These are phyloP conservation scores for Choristoneura fumiferana DNA, from an alignment of 1,140 invertebrate genomes.

Conservation along the genomic window DNA sequence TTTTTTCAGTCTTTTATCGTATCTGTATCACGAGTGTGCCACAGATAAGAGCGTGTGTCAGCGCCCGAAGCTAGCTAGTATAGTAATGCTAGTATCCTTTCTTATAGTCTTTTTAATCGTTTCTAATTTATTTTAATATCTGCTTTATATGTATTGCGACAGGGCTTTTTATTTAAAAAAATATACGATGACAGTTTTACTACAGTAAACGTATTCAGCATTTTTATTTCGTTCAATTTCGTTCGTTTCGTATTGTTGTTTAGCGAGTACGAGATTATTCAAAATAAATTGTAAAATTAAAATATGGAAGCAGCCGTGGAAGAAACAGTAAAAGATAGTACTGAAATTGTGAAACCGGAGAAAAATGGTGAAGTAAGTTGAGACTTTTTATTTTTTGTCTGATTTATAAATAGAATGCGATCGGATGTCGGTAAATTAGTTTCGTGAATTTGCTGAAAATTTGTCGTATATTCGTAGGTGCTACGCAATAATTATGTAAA, in stretches of 20 bases:
- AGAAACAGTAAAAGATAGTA: slow-evolving; percentile 47
- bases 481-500: background rate
- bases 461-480: background rate
- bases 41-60: background rate
- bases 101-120: too few relatives aligned
- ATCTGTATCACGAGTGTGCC: background rate
- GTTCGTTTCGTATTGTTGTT: slow-evolving; percentile 8
- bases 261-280: slow-evolving; percentile 32
- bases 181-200: too few relatives aligned
- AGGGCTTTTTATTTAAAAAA: background rate
- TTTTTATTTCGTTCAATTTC: background rate
- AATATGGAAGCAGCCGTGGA: slow-evolving; percentile 60
- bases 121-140: background rate
- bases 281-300: slow-evolving; percentile 29
- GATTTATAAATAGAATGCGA: slow-evolving; percentile 69
- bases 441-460: background rate
- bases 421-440: slow-evolving; percentile 47
- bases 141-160: background rate
- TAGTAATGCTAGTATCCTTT: too few relatives aligned
- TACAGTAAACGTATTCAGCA: background rate
- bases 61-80: too few relatives aligned
- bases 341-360: slow-evolving; percentile 38
- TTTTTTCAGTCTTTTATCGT: background rate
- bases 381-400: slow-evolving; percentile 24
- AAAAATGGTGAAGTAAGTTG: slow-evolving; percentile 49